Evolutionary conservation across 37 sponge, comb jelly and placozoan species (phyloP).

Genomic region (Lycopodina hypogea): DNA sequence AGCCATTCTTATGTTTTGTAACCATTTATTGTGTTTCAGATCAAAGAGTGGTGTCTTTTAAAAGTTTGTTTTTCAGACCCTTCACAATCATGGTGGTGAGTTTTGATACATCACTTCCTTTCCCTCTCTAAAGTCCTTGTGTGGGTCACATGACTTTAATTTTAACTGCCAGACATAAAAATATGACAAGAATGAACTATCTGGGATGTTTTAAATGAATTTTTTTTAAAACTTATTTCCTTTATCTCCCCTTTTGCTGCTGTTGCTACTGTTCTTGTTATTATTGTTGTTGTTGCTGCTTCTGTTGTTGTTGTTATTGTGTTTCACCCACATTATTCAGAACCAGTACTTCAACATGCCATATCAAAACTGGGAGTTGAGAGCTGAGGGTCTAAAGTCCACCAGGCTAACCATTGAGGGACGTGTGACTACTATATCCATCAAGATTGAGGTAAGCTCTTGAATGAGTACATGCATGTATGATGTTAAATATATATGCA

Average conservation of each 20-base stretch:
- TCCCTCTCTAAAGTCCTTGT: not conserved
- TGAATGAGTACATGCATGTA: not conserved
- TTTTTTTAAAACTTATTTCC: too few species aligned
- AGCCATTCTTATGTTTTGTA: too few species aligned
- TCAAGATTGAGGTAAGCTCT: constrained; percentile 63
- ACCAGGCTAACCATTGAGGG: constrained; percentile 61
- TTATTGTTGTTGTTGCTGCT: not conserved
- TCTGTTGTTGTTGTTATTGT: too few species aligned
- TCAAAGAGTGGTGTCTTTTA: constrained; percentile 36
- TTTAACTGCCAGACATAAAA: not conserved
- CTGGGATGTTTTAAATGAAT: too few species aligned
- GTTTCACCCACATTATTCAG: not conserved
- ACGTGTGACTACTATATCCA: constrained; percentile 34
- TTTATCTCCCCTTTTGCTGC: too few species aligned
- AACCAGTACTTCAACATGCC: constrained; percentile 80
- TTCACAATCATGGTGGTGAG: constrained; percentile 66
- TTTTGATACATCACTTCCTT: too few species aligned
- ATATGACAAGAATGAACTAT: too few species aligned
- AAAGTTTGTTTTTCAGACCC: constrained; percentile 47
- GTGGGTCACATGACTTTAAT: not conserved
- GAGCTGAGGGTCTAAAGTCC: constrained; percentile 50
- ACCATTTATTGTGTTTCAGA: too few species aligned
- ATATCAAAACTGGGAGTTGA: constrained; percentile 73
- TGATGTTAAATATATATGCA: too few species aligned
- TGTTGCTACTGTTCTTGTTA: too few species aligned